Evolutionary conservation across 2,888 invertebrate species (phyloP).

Genomic region (Xanthia togata): DNA sequence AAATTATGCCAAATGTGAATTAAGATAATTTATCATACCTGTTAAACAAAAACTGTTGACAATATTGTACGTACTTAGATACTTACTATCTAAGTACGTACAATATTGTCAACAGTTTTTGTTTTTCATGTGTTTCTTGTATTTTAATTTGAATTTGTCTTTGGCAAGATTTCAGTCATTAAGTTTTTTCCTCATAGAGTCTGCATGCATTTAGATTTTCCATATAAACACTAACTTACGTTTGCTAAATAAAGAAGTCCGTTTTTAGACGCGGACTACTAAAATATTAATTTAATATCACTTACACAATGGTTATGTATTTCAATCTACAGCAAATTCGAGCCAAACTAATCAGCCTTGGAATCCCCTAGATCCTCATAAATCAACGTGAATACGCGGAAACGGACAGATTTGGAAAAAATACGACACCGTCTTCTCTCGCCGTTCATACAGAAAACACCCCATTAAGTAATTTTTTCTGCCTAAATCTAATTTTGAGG

Average conservation of each 20-base stretch:
- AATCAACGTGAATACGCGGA: constrained; percentile 71
- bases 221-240: background rate
- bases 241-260: background rate
- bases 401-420: constrained; percentile 75
- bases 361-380: constrained; percentile 67
- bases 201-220: background rate
- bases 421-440: constrained; percentile 76
- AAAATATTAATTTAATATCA: constrained; percentile 46
- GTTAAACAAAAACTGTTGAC: too few relatives aligned
- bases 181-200: background rate
- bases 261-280: constrained; percentile 2
- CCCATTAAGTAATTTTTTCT: constrained; percentile 89
- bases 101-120: background rate
- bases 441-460: constrained; percentile 87
- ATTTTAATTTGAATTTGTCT: too few relatives aligned
- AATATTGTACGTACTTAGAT: too few relatives aligned
- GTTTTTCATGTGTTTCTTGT: background rate
- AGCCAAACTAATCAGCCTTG: constrained; percentile 60
- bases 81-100: too few relatives aligned
- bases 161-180: background rate
- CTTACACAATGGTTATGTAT: constrained; percentile 31
- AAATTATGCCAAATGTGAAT: background rate
- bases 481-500: constrained; percentile 87
- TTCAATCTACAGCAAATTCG: constrained; percentile 50
- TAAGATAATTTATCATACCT: background rate